Base-by-base conservation (phyloP, 1,140 invertebrate species). In the Sarcophaga bullata region DNA sequence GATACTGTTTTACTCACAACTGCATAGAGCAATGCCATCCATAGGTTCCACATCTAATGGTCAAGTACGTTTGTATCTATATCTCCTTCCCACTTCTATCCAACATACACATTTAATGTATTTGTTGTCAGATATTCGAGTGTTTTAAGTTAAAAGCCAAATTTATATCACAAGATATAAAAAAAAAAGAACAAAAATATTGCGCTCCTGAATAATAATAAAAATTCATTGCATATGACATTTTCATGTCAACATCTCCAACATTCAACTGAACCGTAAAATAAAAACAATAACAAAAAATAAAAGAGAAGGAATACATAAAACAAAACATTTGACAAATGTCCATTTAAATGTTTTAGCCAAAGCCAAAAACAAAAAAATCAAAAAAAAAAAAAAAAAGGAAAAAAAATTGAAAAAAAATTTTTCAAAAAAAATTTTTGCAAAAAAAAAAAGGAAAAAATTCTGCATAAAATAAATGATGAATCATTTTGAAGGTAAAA, bases 211-310 rank as follows among this genome's bases (percentile, higher is more conserved):
- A 58, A 13, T 58, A 58, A 58, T 19, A 68, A 68, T 68, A 68
- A 68, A 68, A 68, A 68, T 68, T 68, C 62, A 68, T 68, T 68
- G 62, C 62, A 68, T 68, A 68, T 68, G 62, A 68, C 62, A 68
- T 68, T 68, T 68, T 68, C 62, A 68, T 68, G 62, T 68, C 62
- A 68, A 68, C 62, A 68, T 68, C 19, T 68, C 62, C 17, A 25
- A n/a, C 17, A 68, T 58, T n/a, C n/a, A 58, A 58, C 54, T 37
- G 25, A 37, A 37, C 25, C 25, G 25, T 37, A 37, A 37, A 37
- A 37, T 37, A 4, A 37, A 37, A 58, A 58, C 10, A 11, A 58
- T 58, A 10, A 15, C 52, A 17, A 68, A 68, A n/a, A n/a, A 62
- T 62, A 68, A 68, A 58, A 4, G 4, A 37, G 25, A 37, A 37